Percentiles rank a stretch among this genome's conserved stretches.
Conservation (phyloP, 2,113 vertebrate species). For the Cyanistes caeruleus region DNA sequence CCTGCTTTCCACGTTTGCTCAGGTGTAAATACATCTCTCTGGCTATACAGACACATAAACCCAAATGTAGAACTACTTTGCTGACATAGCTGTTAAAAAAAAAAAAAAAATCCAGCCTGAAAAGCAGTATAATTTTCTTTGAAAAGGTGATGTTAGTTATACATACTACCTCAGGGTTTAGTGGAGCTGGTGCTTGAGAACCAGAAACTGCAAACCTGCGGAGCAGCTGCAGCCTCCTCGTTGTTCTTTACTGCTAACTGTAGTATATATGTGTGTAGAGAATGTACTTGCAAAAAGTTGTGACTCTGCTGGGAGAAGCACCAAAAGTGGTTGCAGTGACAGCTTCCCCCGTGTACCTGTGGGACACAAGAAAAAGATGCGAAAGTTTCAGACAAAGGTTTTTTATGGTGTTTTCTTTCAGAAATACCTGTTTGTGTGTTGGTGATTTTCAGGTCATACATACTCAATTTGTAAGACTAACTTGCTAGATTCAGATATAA, state of each 20-base stretch:
- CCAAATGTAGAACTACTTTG: neutral
- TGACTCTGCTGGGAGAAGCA: neutral
- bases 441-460: neutral
- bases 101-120: neutral
- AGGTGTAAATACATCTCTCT: constrained; percentile 16
- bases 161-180: neutral
- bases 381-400: neutral
- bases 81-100: neutral
- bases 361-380: neutral
- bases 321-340: neutral
- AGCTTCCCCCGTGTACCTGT: neutral
- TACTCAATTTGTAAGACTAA: neutral
- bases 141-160: neutral
- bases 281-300: neutral
- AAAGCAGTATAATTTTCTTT: neutral
- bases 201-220: neutral
- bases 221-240: rapidly evolving
- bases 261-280: neutral
- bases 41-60: neutral
- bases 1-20: neutral
- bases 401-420: neutral
- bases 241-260: neutral
- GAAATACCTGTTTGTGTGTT: rapidly evolving
- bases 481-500: neutral
- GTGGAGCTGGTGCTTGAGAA: neutral